Conservation (phyloP, 53 echinoderm and acorn worm genomes). For the Mesocentrotus franciscanus region DNA sequence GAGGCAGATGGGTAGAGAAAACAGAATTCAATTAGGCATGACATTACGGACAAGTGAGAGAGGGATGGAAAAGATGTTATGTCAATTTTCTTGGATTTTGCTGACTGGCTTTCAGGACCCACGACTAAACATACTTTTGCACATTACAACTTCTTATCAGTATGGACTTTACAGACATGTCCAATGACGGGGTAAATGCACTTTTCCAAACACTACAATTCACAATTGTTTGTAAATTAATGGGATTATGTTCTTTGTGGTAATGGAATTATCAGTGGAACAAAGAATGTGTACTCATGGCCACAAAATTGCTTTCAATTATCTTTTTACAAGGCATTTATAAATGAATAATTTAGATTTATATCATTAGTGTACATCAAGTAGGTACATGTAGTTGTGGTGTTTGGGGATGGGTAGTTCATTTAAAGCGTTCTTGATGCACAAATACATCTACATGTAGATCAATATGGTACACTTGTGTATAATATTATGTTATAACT, state of each 20-base stretch:
- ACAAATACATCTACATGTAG: too few relatives aligned
- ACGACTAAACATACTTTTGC: not conserved
- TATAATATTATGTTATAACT: too few relatives aligned
- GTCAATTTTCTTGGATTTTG: not conserved
- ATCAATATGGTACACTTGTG: too few relatives aligned
- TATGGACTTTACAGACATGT: not conserved
- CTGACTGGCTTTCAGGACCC: not conserved
- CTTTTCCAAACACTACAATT: not conserved
- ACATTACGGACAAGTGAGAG: not conserved
- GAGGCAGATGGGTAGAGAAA: constrained; percentile 31
- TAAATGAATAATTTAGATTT: not conserved
- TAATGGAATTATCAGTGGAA: not conserved
- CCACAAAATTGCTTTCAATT: not conserved
- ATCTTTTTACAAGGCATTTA: not conserved
- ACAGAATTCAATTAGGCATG: constrained; percentile 43
- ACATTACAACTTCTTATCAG: not conserved
- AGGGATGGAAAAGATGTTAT: not conserved
- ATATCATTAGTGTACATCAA: not conserved
- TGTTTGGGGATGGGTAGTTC: too few relatives aligned
- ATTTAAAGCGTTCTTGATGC: too few relatives aligned
- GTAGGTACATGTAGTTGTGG: too few relatives aligned
- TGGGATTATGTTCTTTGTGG: not conserved
- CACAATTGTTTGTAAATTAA: not conserved
- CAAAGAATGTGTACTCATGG: not conserved
- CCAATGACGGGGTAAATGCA: not conserved